phyloP scores from a whole-genome alignment of 2,113 vertebrate species.

The Channa maculata region DNA sequence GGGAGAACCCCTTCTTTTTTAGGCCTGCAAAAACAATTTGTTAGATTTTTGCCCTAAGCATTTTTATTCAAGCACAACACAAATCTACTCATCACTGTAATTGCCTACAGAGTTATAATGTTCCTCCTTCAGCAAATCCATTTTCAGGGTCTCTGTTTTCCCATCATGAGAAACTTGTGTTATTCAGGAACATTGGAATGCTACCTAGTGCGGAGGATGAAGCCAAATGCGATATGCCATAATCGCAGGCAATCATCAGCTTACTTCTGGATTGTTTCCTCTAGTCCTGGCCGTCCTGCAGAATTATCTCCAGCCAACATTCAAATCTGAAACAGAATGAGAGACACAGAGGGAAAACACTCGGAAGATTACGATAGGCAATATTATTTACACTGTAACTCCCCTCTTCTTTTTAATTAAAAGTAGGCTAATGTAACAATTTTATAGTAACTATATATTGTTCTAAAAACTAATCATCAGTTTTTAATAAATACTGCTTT shows the following conservation, averaged over 20 bases:
- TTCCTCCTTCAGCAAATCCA: not conserved
- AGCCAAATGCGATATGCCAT: constrained; percentile 26
- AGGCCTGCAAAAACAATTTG: constrained; percentile 16
- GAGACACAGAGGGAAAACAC: not conserved
- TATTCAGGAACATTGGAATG: constrained; percentile 9
- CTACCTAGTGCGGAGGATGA: not conserved
- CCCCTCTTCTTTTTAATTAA: not conserved
- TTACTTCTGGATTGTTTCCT: constrained; percentile 29
- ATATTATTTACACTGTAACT: not conserved
- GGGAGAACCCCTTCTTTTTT: constrained; percentile 14
- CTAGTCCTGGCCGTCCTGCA: not conserved
- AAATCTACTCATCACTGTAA: constrained; percentile 3
- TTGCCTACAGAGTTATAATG: not conserved
- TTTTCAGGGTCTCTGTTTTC: not conserved
- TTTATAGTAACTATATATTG: too few species aligned
- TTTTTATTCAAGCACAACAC: constrained; percentile 23
- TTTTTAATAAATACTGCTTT: not conserved
- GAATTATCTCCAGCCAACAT: constrained; percentile 22
- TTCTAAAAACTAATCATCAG: too few species aligned
- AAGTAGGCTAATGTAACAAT: not conserved
- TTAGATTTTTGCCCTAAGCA: constrained; percentile 9
- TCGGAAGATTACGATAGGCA: constrained; percentile 9
- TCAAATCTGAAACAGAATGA: constrained; percentile 8
- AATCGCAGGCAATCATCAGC: constrained; percentile 36
- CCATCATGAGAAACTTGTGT: not conserved